A percentile compares a stretch with the other conserved stretches of the same genome.
phyloP scores from a whole-genome alignment of 2,113 vertebrate species.

The Onychorhynchus coronatus region DNA sequence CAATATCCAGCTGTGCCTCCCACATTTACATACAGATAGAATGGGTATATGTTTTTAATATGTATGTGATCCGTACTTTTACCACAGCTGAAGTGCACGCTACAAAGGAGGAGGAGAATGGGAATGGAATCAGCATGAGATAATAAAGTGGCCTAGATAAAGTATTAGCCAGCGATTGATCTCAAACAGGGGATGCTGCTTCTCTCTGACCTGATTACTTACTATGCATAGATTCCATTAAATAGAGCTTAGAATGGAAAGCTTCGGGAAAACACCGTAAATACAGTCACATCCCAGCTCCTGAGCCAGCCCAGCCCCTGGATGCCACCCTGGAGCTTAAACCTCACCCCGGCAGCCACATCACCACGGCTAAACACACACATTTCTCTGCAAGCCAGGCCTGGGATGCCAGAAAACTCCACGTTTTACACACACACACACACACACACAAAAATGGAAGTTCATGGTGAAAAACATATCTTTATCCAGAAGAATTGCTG shows the following conservation, averaged over 20 bases:
- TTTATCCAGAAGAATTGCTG: neutral
- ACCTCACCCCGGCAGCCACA: neutral
- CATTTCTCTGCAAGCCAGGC: accelerated
- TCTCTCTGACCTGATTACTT: conserved; percentile 80
- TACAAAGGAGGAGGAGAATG: conserved; percentile 79
- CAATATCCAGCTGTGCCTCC: conserved; percentile 94
- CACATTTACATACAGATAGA: conserved; percentile 99
- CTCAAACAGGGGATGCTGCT: conserved; percentile 80
- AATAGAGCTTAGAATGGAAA: conserved; percentile 81
- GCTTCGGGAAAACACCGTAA: conserved; percentile 64
- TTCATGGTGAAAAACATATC: accelerated
- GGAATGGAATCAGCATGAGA: conserved; percentile 80
- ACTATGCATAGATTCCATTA: conserved; percentile 85
- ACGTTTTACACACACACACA: accelerated
- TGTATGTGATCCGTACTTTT: conserved; percentile 83
- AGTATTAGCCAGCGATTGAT: conserved; percentile 84
- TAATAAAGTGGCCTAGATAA: conserved; percentile 89
- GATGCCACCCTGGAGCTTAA: neutral
- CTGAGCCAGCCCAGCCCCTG: neutral
- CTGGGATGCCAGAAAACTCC: neutral
- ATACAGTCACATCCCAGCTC: conserved; percentile 36
- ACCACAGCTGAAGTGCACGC: conserved; percentile 71
- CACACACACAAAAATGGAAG: neutral
- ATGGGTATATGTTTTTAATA: conserved; percentile 97
- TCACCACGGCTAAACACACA: accelerated